Conservation (phyloP, 2,113 vertebrate species). For the Phaethon lepturus region DNA sequence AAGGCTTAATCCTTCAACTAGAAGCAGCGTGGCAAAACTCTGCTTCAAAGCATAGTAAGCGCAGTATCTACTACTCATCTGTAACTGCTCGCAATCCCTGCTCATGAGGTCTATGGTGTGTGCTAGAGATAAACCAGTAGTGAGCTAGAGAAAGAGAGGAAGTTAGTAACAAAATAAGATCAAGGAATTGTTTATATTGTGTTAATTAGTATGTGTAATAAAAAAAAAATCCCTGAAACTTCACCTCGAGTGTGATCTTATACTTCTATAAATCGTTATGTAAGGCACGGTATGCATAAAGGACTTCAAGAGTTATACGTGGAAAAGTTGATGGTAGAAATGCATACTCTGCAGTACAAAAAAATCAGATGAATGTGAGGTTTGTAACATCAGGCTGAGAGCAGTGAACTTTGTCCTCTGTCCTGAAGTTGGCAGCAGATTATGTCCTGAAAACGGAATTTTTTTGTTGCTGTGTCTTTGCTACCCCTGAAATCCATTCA, state of each 20-base stretch:
- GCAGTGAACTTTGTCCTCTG: background rate
- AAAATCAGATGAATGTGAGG: background rate
- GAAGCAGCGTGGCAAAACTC: background rate
- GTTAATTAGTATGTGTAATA: background rate
- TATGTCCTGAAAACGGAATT: background rate
- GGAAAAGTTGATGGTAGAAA: background rate
- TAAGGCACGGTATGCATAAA: background rate
- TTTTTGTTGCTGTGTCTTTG: background rate
- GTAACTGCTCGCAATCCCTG: background rate
- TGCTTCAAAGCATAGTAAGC: background rate
- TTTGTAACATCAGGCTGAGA: background rate
- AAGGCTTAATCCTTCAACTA: background rate
- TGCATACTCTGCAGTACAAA: background rate
- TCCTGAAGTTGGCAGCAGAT: background rate
- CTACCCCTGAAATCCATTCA: background rate
- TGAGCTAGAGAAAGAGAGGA: background rate
- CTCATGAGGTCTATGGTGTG: fast-evolving
- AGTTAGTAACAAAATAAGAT: background rate
- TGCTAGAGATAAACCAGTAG: background rate
- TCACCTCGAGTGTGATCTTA: background rate
- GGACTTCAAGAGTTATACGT: background rate
- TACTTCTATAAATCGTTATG: background rate
- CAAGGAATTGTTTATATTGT: background rate
- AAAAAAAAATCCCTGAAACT: background rate
- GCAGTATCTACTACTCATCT: fast-evolving